These are phyloP conservation scores for Phylloscopus collybita DNA, from an alignment of 2,797 vertebrate species.

Conservation along the genomic window DNA sequence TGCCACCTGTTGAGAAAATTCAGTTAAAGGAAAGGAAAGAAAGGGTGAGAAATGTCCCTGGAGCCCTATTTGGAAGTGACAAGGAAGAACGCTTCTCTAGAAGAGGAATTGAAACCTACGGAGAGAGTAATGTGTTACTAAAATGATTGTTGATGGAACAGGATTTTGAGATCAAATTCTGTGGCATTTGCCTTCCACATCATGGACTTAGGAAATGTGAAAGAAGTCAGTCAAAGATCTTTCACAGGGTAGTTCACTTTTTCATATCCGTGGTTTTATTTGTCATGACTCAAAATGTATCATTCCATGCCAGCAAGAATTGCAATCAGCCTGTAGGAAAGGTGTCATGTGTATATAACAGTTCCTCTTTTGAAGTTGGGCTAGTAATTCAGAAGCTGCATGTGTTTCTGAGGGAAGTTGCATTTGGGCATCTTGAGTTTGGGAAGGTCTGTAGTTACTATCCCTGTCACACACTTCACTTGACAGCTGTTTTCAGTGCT, in stretches of 20 bases:
- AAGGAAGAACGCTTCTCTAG: not conserved
- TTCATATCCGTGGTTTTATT: not conserved
- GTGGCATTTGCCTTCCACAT: not conserved
- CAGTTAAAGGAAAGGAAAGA: not conserved
- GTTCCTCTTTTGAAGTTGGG: not conserved
- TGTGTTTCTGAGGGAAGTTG: not conserved
- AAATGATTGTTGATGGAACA: not conserved
- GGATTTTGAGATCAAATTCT: not conserved
- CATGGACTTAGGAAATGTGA: not conserved
- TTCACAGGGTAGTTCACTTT: not conserved
- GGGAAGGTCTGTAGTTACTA: not conserved
- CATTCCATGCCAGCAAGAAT: not conserved
- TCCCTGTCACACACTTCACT: not conserved
- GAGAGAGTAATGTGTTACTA: not conserved
- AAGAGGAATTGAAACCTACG: not conserved
- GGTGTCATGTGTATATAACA: not conserved
- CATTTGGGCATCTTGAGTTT: not conserved
- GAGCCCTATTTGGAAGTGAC: not conserved
- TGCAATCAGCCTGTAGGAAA: not conserved
- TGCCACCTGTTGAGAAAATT: not conserved
- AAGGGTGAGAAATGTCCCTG: not conserved
- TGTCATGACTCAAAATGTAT: not conserved
- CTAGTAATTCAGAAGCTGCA: not conserved
- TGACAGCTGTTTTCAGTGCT: not conserved
- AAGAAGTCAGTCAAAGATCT: not conserved